Percentiles rank a stretch among this genome's conserved stretches.
These are phyloP conservation scores for Rafetus swinhoei DNA, from an alignment of 2,113 vertebrate genomes.

Conservation along the genomic window DNA sequence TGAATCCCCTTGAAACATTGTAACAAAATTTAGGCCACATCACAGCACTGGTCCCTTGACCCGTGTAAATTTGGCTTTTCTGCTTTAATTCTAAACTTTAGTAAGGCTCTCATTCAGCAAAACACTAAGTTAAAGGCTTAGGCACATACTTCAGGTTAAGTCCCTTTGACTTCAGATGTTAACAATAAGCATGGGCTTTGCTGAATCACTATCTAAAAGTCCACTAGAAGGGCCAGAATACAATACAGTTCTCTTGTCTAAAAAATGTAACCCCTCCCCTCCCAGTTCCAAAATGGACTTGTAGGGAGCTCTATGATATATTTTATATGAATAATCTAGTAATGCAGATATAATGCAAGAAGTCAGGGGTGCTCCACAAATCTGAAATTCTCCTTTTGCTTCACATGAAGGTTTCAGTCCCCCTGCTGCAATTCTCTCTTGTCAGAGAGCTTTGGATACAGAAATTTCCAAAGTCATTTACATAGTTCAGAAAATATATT, in stretches of 20 bases:
- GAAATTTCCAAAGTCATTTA: constrained; percentile 2
- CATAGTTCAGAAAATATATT: constrained; percentile 57
- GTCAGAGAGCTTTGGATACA: constrained; percentile 32
- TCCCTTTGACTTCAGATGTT: background rate
- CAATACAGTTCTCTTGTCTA: accelerated
- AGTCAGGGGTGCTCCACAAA: background rate
- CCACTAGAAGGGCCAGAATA: background rate
- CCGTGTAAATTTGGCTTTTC: constrained; percentile 17
- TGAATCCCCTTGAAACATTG: background rate
- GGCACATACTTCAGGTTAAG: background rate
- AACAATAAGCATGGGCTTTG: background rate
- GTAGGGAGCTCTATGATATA: accelerated
- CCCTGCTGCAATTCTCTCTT: background rate
- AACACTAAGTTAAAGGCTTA: background rate
- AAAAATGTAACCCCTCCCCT: background rate
- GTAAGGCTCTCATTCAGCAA: background rate
- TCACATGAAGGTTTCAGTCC: background rate
- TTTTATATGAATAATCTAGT: background rate
- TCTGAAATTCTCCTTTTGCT: background rate
- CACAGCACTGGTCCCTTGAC: background rate
- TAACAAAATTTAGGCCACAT: constrained; percentile 15
- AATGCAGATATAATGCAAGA: background rate
- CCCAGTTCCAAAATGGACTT: accelerated
- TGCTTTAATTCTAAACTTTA: background rate
- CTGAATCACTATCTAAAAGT: background rate